These are phyloP conservation scores for Caenorhabditis auriculariae DNA, from an alignment of 2,888 invertebrate genomes.

Conservation along the genomic window DNA sequence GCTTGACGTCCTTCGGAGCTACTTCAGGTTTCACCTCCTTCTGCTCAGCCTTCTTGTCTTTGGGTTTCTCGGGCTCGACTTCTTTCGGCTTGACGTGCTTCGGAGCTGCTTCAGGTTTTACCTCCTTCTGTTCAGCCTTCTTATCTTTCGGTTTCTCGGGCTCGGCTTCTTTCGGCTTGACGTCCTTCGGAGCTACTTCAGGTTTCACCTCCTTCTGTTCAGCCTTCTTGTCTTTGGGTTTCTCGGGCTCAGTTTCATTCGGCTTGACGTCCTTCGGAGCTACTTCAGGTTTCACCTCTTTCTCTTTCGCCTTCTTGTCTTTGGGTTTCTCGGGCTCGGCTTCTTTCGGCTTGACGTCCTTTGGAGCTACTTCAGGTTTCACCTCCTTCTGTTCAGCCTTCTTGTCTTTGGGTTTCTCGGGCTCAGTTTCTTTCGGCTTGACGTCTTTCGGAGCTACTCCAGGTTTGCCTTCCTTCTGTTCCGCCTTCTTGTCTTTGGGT, in stretches of 20 bases:
- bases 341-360: constrained; percentile 5
- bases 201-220: constrained; percentile 5
- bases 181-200: constrained; percentile 8
- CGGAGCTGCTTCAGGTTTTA: no score
- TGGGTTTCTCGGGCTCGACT: constrained; percentile 10
- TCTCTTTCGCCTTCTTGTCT: constrained; percentile 10
- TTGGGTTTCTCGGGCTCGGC: constrained; percentile 1
- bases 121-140: constrained; percentile 12
- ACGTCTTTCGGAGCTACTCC: not conserved
- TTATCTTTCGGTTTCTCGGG: constrained; percentile 6
- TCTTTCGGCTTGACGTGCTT: constrained; percentile 6
- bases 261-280: constrained; percentile 5
- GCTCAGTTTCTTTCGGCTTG: not conserved
- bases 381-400: constrained; percentile 3
- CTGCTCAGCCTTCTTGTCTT: constrained; percentile 4
- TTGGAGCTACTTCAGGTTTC: constrained; percentile 8
- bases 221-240: no score
- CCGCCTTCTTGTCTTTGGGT: constrained; percentile 5
- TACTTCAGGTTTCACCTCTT: constrained; percentile 9
- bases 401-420: not conserved
- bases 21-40: constrained; percentile 4
- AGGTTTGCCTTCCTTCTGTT: constrained; percentile 1
- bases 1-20: constrained; percentile 6
- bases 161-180: constrained; percentile 8
- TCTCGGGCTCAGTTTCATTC: no score